Evolutionary conservation across 2,797 vertebrate genomes (phyloP).

Genomic region (Dendrocincla tyrannina): DNA sequence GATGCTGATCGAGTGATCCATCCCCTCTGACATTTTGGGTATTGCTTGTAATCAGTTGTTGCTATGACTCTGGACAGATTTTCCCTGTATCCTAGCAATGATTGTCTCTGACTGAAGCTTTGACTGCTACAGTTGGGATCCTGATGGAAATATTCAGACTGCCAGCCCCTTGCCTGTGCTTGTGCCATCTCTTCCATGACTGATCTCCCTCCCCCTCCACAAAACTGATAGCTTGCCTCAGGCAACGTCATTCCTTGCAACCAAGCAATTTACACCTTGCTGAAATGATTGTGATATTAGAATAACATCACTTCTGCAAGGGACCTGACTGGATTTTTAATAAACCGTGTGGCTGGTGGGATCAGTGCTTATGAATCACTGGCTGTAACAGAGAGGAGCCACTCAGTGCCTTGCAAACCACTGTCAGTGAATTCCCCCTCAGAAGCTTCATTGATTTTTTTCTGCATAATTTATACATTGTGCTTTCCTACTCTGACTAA

Average conservation of each 20-base stretch:
- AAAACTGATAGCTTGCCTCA: background rate
- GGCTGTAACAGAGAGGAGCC: background rate
- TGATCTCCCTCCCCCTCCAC: background rate
- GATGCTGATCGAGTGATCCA: background rate
- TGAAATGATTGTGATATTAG: background rate
- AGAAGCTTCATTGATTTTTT: conserved; percentile 23
- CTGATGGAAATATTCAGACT: background rate
- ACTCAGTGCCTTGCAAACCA: background rate
- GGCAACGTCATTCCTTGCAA: background rate
- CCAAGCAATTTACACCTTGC: conserved; percentile 36
- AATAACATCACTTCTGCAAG: background rate
- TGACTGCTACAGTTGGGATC: background rate
- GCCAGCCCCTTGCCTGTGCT: background rate
- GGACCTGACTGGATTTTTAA: conserved; percentile 56
- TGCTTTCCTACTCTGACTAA: background rate
- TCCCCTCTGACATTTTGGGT: background rate
- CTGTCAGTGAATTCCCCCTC: background rate
- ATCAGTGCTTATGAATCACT: fast-evolving
- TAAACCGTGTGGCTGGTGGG: background rate
- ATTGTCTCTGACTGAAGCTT: background rate
- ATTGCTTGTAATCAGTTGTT: background rate
- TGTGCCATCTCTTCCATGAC: background rate
- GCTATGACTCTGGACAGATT: conserved; percentile 22
- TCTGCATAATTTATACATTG: conserved; percentile 4
- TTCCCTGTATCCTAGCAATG: conserved; percentile 44